Evolutionary conservation across 2,888 invertebrate species (phyloP), one percentile per base, ranked within the genome.

Genomic region (Bimastos eiseni): DNA sequence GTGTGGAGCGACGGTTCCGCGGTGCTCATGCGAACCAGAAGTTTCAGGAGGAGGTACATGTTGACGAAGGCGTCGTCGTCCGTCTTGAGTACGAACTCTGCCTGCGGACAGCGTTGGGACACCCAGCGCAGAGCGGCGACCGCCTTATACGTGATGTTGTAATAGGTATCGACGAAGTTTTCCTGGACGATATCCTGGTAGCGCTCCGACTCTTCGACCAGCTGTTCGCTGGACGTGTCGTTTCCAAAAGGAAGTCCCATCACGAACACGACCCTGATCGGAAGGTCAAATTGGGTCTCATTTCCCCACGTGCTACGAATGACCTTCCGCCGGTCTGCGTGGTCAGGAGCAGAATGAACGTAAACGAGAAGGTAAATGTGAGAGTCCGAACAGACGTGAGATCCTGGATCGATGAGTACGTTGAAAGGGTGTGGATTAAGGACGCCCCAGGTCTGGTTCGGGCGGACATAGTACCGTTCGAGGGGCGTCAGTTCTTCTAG

Each of bases 1-100:
- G 21, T 37, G 36, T 36, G 86, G 21, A 86, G 86, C 13, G 86
- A 86, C 21, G 86, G 86, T 8, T 34, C 36, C 6, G 17, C 86
- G 36, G 86, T 13, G 21, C 13, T 36, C 86, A 86, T 86, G 37
- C 86, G 86, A 36, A 34, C 36, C n/a, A 93, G 88, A 88, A 93
- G 93, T 30, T 92, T 89, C 34, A 93, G 34, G 41, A 95, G 91
- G 13, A 93, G 92, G 90, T 97, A 95, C 94, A 95, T 94, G 91
- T 95, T 95, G 33, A 95, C 94, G 91, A 95, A 94, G 89, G 95
- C 95, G 91, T 95, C 95, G 92, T 95, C 95, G 91, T 95, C 95
- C 0, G 95, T 94, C 93, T 95, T 95, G 33, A 95, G 93, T 13
- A 95, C 93, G 92, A 93, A 95, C 37, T 93, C 92, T 0, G 94